Conservation (phyloP, 2,797 vertebrate species). For the Gouania willdenowi region DNA sequence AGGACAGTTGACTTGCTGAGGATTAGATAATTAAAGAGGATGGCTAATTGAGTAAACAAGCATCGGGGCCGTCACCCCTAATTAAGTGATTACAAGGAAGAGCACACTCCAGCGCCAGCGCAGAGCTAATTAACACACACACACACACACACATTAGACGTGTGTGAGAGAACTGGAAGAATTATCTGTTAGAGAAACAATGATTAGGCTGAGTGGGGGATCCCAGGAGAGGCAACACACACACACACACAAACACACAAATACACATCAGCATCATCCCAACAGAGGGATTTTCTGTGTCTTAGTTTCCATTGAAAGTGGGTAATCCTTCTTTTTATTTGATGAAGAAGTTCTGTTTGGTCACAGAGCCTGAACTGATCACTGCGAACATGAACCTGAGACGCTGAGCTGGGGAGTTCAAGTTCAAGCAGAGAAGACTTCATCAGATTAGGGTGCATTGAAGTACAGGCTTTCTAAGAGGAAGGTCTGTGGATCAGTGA, state of each 20-base stretch:
- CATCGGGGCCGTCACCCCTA: constrained; percentile 91
- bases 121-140: constrained; percentile 86
- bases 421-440: too few relatives aligned
- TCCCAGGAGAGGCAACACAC: constrained; percentile 57
- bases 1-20: constrained; percentile 78
- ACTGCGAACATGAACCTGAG: constrained; percentile 16
- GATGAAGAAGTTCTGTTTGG: constrained; percentile 22
- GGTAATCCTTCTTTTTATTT: constrained; percentile 65
- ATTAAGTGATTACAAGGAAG: constrained; percentile 92
- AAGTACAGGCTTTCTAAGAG: too few relatives aligned
- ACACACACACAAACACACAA: too few relatives aligned
- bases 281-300: constrained; percentile 67
- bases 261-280: constrained; percentile 35
- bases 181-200: constrained; percentile 88
- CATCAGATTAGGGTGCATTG: too few relatives aligned
- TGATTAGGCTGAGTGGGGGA: constrained; percentile 78
- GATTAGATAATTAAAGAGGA: constrained; percentile 95
- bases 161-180: constrained; percentile 71
- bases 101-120: constrained; percentile 73
- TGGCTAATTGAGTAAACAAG: constrained; percentile 98
- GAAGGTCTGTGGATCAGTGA: too few relatives aligned
- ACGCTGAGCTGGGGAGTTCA: too few relatives aligned
- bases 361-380: constrained; percentile 27
- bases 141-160: constrained; percentile 49
- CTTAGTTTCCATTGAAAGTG: constrained; percentile 62